Conservation (phyloP, 2,888 invertebrate genomes). For the Plebejus anna region DNA sequence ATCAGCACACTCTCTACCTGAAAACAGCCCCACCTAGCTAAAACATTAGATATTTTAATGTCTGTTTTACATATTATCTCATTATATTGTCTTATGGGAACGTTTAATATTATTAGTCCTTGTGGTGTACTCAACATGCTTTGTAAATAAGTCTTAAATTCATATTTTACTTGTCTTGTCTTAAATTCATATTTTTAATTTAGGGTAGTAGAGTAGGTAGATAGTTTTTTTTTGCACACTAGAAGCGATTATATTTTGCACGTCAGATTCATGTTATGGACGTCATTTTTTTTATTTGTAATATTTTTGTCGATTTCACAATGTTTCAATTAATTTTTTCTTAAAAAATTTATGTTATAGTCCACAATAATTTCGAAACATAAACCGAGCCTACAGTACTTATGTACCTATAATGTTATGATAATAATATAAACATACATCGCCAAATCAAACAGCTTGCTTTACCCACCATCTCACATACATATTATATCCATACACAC, state of each 20-base stretch:
- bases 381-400: neutral
- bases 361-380: neutral
- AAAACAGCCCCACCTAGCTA: too few species aligned
- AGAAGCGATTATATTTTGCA: conserved; percentile 19
- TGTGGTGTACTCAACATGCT: neutral
- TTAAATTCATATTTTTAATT: neutral
- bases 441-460: neutral
- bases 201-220: neutral
- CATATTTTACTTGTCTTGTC: neutral
- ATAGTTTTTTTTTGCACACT: conserved; percentile 10
- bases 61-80: neutral
- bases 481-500: neutral
- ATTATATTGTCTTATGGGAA: neutral
- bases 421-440: neutral
- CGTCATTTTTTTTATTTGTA: neutral
- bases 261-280: neutral
- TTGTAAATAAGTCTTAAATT: neutral
- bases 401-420: neutral
- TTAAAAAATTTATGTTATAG: neutral
- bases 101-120: neutral
- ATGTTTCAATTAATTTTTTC: neutral
- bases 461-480: neutral
- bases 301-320: conserved; percentile 2
- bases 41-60: too few species aligned
- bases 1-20: too few species aligned